Evolutionary conservation across 1,140 invertebrate genomes (phyloP), one percentile per base, ranked within the genome.

Genomic region (Hycleus cichorii): DNA sequence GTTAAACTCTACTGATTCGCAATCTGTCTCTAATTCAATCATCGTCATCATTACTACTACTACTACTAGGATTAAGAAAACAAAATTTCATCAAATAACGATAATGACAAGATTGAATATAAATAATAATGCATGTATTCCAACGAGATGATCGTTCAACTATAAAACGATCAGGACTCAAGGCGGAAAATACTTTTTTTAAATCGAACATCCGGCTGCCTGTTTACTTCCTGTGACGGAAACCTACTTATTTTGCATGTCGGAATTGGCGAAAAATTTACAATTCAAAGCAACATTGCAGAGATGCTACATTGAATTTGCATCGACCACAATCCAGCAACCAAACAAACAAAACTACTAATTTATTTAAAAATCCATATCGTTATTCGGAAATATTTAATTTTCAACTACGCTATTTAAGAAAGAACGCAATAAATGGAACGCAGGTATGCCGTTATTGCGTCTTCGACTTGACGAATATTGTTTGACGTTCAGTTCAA

Each of bases 171-270:
- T 12, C n/a, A 11, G 48, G 27, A 46, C 38, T 53, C 46, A 53
- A 45, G 38, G 42, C 51, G 51, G 51, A 53, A 53, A 45, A 9
- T 42, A 45, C 39, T 53, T 53, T 53, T 52, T 53, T 18, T 32
- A 32, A 32, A 32, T 32, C 38, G 8, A 26, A 27, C 24, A 38
- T 53, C 51, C 51, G 51, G 25, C 11, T 53, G 51, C 40, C 51
- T 53, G 51, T 38, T 53, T 53, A 53, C 51, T 45, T 53, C 51
- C 51, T 53, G 51, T 46, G 42, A 45, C 51, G 51, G 49, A 53
- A 53, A 45, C 51, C 50, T 52, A 43, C 51, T 53, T 53, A 53
- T 53, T 53, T 53, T 53, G 42, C 51, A 53, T 53, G 51, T 53
- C 44, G 12, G 51, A 53, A 53, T 53, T 53, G 51, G 46, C 38